Base-by-base conservation (phyloP, 2,113 vertebrate species). In the Otus sunia region DNA sequence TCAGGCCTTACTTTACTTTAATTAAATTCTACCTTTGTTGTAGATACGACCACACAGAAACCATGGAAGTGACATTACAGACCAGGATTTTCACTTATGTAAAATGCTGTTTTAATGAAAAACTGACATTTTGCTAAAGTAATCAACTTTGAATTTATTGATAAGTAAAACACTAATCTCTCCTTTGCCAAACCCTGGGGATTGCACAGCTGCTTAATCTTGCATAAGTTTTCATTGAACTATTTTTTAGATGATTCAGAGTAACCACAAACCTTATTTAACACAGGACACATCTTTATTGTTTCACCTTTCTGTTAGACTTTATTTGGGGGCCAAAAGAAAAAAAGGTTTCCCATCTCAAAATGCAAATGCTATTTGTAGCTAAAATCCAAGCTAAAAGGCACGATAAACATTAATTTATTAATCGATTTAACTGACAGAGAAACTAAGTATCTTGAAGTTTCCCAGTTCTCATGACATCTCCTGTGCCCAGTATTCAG, bases 1-100 rank as follows among this genome's bases (percentile, higher is more conserved):
- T 94, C 92, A 94, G 94, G 83, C 86, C 60, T 55, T 56, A 64
- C 43, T 87, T 92, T 83, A 91, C 43, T 87, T 92, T 83, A 91
- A 92, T 94, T 80, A 92, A 95, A 97, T 77, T 81, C 74, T 87
- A 73, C n/a, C 53, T 15, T 85, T 82, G 62, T 20, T 68, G 18
- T 36, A 89, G 22, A 45, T 59, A 47, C 3, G 45, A 37, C 32
- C 84, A 88, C 77, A 89, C 15, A 91, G 47, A 90, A 89, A 79
- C n/a, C 26, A 64, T 32, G 29, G 26, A 81, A 96, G 27, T 63
- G 73, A 83, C 37, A 64, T 72, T 66, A 72, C 9, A 95, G n/a
- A 89, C 34, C 12, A 58, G 13, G 5, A 64, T 78, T 55, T 85
- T 84, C 69, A 62, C 53, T 78, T 79, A 75, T 3, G 5, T 36